Evolutionary conservation across 1,140 invertebrate species (phyloP).

Genomic region (Argopecten irradians): DNA sequence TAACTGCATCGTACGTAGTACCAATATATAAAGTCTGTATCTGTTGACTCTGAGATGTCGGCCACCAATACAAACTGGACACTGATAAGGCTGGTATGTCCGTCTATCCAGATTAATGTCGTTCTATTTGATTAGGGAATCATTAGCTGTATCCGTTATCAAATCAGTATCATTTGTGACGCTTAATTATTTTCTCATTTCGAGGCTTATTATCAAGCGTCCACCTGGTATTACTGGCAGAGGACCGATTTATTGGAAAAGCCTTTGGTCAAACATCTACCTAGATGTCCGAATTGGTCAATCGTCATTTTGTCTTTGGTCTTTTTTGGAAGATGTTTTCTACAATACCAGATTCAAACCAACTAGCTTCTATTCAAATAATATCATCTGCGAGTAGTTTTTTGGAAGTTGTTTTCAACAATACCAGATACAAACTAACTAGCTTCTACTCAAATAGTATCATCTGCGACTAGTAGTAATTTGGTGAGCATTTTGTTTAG

Average conservation of each 20-base stretch:
- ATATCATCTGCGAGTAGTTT: too few species aligned
- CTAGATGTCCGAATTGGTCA: too few species aligned
- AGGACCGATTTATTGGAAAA: not conserved
- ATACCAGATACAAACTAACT: too few species aligned
- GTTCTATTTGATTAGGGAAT: not conserved
- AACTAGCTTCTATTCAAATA: too few species aligned
- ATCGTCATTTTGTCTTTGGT: too few species aligned
- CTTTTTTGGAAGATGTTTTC: too few species aligned
- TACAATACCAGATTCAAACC: too few species aligned
- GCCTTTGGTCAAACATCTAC: not conserved
- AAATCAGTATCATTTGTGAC: not conserved
- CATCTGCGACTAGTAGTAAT: too few species aligned
- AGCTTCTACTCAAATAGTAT: too few species aligned
- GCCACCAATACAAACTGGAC: not conserved
- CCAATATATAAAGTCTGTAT: not conserved
- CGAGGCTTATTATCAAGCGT: not conserved
- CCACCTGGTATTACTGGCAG: not conserved
- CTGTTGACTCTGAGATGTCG: not conserved
- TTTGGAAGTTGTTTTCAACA: too few species aligned
- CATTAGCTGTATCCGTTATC: constrained; percentile 11
- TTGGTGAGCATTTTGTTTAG: too few species aligned
- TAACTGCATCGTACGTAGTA: not conserved
- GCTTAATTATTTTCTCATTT: constrained; percentile 18
- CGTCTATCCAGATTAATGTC: not conserved
- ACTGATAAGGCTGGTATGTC: not conserved